These are phyloP conservation scores for Salvelinus namaycush DNA, from an alignment of 2,113 vertebrate species.

Conservation along the genomic window DNA sequence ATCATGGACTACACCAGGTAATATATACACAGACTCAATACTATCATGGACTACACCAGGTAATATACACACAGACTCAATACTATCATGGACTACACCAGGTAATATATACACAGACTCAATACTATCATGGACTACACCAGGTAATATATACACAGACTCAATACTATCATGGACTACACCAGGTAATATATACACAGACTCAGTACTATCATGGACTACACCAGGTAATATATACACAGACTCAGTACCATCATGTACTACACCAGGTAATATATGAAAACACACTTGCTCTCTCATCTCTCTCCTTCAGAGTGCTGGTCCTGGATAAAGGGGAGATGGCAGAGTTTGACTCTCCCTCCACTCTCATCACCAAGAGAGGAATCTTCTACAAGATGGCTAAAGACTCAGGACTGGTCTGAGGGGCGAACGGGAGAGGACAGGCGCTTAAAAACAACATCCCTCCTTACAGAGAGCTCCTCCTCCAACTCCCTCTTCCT, in stretches of 20 bases:
- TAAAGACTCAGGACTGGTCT: constrained; percentile 88
- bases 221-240: too few species aligned
- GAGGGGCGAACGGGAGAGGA: constrained; percentile 31
- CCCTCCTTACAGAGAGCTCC: background rate
- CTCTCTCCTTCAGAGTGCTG: constrained; percentile 78
- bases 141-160: background rate
- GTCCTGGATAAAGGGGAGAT: constrained; percentile 90
- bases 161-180: too few species aligned
- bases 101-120: background rate
- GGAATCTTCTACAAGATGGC: constrained; percentile 92
- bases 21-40: too few species aligned
- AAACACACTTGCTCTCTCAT: background rate
- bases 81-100: background rate
- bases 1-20: too few species aligned
- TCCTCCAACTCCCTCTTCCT: background rate
- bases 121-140: background rate
- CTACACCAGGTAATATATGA: too few species aligned
- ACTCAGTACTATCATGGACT: too few species aligned
- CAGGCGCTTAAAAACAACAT: background rate
- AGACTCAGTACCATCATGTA: too few species aligned
- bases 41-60: too few species aligned
- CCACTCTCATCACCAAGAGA: constrained; percentile 76
- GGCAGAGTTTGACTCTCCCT: constrained; percentile 82
- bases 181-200: too few species aligned
- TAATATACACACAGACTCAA: too few species aligned